phyloP scores from a whole-genome alignment of 2,797 vertebrate genomes.

The Austrolebias charrua region DNA sequence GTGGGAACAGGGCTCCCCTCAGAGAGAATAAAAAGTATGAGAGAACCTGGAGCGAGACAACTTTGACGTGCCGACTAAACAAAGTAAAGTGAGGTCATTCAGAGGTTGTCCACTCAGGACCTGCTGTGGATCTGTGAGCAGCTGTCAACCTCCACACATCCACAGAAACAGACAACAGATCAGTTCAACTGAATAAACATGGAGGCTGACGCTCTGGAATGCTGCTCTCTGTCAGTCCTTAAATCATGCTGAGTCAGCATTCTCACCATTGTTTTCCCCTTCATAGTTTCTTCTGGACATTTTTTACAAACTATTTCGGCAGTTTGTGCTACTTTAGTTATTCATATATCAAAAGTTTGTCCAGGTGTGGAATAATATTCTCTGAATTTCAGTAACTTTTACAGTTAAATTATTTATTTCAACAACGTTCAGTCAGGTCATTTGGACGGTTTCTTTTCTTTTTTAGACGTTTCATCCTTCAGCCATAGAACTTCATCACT shows the following conservation, averaged over 20 bases:
- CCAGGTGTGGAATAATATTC: too few relatives aligned
- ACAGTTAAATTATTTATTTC: too few relatives aligned
- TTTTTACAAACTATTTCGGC: too few relatives aligned
- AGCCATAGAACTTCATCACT: too few relatives aligned
- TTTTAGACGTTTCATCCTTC: too few relatives aligned
- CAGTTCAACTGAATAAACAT: conserved; percentile 6
- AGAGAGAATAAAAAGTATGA: conserved; percentile 38
- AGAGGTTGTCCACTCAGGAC: conserved; percentile 22
- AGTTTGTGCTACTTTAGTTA: too few relatives aligned
- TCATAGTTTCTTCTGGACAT: not conserved
- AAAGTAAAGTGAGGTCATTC: conserved; percentile 45
- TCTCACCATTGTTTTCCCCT: not conserved
- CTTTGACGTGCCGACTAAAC: conserved; percentile 14
- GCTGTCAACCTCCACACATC: conserved; percentile 30
- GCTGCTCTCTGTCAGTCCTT: conserved; percentile 26
- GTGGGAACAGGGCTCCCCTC: conserved; percentile 55
- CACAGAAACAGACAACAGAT: conserved; percentile 38
- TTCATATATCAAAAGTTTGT: too few relatives aligned
- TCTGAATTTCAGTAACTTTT: too few relatives aligned
- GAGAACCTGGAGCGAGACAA: conserved; percentile 23
- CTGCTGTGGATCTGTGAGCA: conserved; percentile 32
- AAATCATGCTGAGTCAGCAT: not conserved
- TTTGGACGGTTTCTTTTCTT: too few relatives aligned
- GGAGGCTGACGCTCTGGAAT: conserved; percentile 20
- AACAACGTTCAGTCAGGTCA: too few relatives aligned